Evolutionary conservation across 2,888 invertebrate species (phyloP).

Genomic region (Acrocyrtus sp.): DNA sequence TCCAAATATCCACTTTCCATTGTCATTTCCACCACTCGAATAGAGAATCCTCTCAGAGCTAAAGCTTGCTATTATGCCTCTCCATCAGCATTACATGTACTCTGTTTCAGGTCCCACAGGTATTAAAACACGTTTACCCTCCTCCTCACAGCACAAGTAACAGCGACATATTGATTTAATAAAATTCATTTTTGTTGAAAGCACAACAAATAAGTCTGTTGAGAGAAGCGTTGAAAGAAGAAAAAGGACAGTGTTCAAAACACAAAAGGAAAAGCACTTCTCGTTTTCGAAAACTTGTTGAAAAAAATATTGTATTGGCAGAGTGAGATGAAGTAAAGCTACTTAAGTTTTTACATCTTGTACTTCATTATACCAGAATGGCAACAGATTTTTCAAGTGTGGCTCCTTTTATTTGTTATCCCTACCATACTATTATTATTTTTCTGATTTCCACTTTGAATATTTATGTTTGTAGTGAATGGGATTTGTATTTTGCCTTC

Average conservation of each 20-base stretch:
- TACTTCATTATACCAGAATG: background rate
- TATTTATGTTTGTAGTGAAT: too few relatives aligned
- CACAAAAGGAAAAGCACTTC: too few relatives aligned
- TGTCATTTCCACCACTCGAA: conserved; percentile 14
- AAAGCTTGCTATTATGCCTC: background rate
- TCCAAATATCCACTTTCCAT: background rate
- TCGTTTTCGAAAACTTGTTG: background rate
- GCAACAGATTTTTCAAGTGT: background rate
- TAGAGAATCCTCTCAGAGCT: background rate
- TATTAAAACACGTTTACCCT: conserved; percentile 38
- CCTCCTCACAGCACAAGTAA: conserved; percentile 1
- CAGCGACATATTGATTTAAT: conserved; percentile 41
- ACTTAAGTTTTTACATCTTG: background rate
- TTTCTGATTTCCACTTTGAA: too few relatives aligned
- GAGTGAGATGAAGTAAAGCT: background rate
- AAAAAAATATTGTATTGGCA: background rate
- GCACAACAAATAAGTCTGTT: too few relatives aligned
- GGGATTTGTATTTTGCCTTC: too few relatives aligned
- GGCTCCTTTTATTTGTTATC: too few relatives aligned
- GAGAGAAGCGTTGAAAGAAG: too few relatives aligned
- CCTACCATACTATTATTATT: too few relatives aligned
- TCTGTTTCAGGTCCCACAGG: conserved; percentile 48
- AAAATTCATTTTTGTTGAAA: conserved; percentile 9
- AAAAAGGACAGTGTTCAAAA: too few relatives aligned
- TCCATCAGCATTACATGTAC: conserved; percentile 11